Evolutionary conservation across 2,888 invertebrate genomes (phyloP), one percentile per base, ranked within the genome.

Genomic region (Agrotis ipsilon): DNA sequence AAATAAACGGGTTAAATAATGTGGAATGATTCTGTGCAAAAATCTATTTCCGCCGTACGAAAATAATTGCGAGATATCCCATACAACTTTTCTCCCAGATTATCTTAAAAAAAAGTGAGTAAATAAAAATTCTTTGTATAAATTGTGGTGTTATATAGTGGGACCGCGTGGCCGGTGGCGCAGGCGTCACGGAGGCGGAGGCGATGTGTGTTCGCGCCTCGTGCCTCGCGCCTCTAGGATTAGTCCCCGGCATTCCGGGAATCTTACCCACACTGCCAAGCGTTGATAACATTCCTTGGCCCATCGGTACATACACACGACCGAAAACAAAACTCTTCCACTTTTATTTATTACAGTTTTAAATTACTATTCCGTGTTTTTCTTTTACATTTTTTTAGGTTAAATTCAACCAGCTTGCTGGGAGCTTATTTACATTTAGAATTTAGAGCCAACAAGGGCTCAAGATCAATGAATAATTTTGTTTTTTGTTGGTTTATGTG

Each of bases 201-300:
- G 80, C 75, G 75, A 78, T 69, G 84, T 78, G 87, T 88, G 84
- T 86, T 87, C 78, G 81, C 83, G 82, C 27, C 54, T 54, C 27
- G 27, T 13, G 54, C 54, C 54, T 87, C 78, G 81, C 83, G 83
- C 86, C 84, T 83, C 75, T 84, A 80, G 81, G 86, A 88, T 85
- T 85, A 84, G 81, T 86, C 86, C 82, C 81, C 85, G 81, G 81
- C 82, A 88, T 86, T 87, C 80, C 75, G 82, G 89, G 86, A 87
- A 84, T 81, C 82, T 81, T 74, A 77, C 82, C 75, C 81, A 66
- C 75, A 73, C 64, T 63, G 68, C 58, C 68, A 61, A 70, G 62
- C 65, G 68, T 80, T 86, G 87, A 87, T 87, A 86, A 85, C 81
- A 85, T 84, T 86, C 86, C 72, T 80, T 63, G 52, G 70, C 68